phyloP scores from a whole-genome alignment of 1,140 invertebrate species.

The Drosophila ercepeae region DNA sequence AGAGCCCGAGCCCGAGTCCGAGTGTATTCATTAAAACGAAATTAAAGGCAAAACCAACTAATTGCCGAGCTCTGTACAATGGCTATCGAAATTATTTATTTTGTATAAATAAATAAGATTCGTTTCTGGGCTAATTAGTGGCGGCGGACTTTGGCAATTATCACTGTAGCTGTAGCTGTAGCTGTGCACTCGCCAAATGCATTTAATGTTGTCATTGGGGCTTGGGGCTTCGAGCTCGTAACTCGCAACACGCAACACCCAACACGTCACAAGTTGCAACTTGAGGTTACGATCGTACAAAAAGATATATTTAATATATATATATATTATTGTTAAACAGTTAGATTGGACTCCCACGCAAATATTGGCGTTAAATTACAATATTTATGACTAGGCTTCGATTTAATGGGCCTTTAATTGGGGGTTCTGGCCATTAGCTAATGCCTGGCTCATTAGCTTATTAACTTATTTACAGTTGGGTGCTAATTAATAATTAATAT shows the following conservation, averaged over 20 bases:
- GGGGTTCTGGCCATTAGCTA: conserved; percentile 20
- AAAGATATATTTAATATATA: neutral
- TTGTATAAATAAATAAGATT: neutral
- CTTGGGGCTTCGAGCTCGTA: conserved; percentile 4
- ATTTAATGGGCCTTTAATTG: conserved; percentile 64
- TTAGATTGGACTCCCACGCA: conserved; percentile 37
- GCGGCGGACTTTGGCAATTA: conserved; percentile 15
- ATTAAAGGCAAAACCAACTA: conserved; percentile 10
- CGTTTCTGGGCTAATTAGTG: neutral
- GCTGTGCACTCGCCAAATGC: conserved; percentile 36
- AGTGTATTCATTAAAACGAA: conserved; percentile 21
- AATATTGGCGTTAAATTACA: conserved; percentile 38
- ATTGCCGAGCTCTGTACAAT: conserved; percentile 8
- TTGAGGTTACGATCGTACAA: conserved; percentile 12
- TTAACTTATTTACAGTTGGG: conserved; percentile 15
- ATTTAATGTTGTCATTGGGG: conserved; percentile 61
- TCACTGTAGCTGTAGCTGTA: conserved; percentile 23
- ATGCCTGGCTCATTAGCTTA: conserved; percentile 7
- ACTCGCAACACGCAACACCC: conserved; percentile 4
- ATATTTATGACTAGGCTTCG: conserved; percentile 41
- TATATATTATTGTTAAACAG: conserved; percentile 3
- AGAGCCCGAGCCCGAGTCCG: neutral
- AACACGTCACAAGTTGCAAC: conserved; percentile 27
- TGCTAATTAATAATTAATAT: conserved; percentile 44
- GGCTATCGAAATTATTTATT: neutral